These are phyloP conservation scores for Pelagia noctiluca DNA, from an alignment of 30 jellyfish, hydroid and myxozoan species.

Conservation along the genomic window DNA sequence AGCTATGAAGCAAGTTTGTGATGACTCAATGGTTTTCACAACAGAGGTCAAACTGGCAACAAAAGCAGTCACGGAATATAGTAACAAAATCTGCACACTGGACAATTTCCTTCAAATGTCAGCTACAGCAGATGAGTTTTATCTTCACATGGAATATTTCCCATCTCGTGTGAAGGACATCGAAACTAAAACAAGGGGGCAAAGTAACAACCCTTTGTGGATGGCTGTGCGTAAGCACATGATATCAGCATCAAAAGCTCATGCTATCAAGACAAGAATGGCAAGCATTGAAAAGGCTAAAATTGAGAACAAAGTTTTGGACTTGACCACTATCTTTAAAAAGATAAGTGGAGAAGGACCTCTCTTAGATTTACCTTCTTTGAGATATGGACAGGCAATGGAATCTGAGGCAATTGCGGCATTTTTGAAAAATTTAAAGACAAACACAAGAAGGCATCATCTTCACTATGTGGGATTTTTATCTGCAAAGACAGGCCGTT, in stretches of 20 bases:
- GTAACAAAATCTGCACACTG: background rate
- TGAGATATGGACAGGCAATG: conserved; percentile 70
- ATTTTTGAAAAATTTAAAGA: background rate
- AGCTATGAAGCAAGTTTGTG: background rate
- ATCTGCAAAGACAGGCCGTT: conserved; percentile 14
- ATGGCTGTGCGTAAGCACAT: conserved; percentile 23
- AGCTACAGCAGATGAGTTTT: conserved; percentile 3
- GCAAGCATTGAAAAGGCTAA: conserved; percentile 15
- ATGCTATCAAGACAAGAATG: conserved; percentile 7
- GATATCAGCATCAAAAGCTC: conserved; percentile 53
- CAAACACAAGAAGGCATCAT: conserved; percentile 22
- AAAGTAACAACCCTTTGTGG: conserved; percentile 43
- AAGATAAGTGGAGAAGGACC: background rate
- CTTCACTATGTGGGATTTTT: conserved; percentile 18
- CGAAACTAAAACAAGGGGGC: conserved; percentile 57
- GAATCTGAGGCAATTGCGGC: conserved; percentile 27
- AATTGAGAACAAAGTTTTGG: background rate
- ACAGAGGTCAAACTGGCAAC: background rate
- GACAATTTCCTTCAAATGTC: background rate
- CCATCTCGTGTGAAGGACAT: conserved; percentile 1
- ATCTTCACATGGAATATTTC: background rate
- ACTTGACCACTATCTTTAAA: background rate
- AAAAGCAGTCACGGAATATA: background rate
- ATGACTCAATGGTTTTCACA: background rate
- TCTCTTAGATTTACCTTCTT: conserved; percentile 68